Evolutionary conservation across 2,888 invertebrate genomes (phyloP).

Genomic region (Lypha dubia): DNA sequence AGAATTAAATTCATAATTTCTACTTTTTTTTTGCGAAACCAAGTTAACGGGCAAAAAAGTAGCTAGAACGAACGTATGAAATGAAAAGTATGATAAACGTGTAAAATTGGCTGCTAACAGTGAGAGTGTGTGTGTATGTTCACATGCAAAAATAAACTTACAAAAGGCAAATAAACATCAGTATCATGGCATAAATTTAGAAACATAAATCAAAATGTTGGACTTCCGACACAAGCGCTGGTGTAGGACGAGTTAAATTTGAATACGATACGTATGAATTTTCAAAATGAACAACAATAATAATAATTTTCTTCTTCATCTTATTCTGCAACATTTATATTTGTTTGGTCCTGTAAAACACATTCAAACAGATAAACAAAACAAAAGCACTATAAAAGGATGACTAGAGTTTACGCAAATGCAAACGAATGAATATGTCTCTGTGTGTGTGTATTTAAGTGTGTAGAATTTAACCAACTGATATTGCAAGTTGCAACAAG

Average conservation of each 20-base stretch:
- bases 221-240: constrained; percentile 80
- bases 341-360: constrained; percentile 32
- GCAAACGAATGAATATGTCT: constrained; percentile 27
- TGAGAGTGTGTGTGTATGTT: not conserved
- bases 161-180: constrained; percentile 60
- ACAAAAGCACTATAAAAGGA: constrained; percentile 47
- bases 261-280: constrained; percentile 70
- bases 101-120: constrained; percentile 17
- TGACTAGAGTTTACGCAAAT: constrained; percentile 56
- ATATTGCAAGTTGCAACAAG: constrained; percentile 18
- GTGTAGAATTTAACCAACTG: not conserved
- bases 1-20: not conserved
- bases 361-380: constrained; percentile 51
- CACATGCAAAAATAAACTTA: not conserved
- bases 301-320: not conserved
- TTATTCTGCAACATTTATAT: constrained; percentile 1
- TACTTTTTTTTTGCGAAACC: not conserved
- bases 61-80: constrained; percentile 22
- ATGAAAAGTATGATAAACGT: constrained; percentile 61
- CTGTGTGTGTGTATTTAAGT: not conserved
- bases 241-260: constrained; percentile 72
- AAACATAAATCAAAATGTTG: constrained; percentile 83
- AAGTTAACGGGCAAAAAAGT: constrained; percentile 24
- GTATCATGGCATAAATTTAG: constrained; percentile 79
- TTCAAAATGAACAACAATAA: constrained; percentile 58